These are phyloP conservation scores for Neocrepidodera transversa DNA, from an alignment of 2,888 invertebrate genomes.

Conservation along the genomic window DNA sequence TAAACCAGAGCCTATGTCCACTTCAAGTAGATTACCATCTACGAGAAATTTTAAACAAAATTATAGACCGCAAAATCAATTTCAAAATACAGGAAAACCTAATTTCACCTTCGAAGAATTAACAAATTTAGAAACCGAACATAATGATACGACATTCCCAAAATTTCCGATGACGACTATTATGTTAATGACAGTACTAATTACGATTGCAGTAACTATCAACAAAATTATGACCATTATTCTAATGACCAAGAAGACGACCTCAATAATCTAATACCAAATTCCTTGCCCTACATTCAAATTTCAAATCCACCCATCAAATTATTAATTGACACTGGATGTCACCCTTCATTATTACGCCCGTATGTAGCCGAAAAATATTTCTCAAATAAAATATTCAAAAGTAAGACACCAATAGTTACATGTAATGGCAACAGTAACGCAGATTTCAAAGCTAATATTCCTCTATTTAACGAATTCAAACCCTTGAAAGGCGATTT, in stretches of 20 bases:
- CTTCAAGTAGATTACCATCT: neutral
- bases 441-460: neutral
- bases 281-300: neutral
- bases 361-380: neutral
- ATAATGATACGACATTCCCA: neutral
- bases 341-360: neutral
- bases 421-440: neutral
- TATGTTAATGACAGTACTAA: neutral
- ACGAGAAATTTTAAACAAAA: neutral
- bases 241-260: neutral
- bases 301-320: neutral
- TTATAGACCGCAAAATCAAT: neutral
- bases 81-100: neutral
- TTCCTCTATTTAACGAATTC: conserved; percentile 3
- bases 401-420: neutral
- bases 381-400: neutral
- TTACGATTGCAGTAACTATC: too few species aligned
- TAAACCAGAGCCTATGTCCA: conserved; percentile 18
- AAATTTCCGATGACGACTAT: neutral
- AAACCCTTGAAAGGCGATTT: neutral
- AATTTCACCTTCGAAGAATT: neutral
- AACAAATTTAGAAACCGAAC: neutral
- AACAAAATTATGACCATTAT: too few species aligned
- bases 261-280: neutral
- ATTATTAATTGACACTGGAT: neutral